phyloP scores from a whole-genome alignment of 2,888 invertebrate genomes.

The Taenaris catops region DNA sequence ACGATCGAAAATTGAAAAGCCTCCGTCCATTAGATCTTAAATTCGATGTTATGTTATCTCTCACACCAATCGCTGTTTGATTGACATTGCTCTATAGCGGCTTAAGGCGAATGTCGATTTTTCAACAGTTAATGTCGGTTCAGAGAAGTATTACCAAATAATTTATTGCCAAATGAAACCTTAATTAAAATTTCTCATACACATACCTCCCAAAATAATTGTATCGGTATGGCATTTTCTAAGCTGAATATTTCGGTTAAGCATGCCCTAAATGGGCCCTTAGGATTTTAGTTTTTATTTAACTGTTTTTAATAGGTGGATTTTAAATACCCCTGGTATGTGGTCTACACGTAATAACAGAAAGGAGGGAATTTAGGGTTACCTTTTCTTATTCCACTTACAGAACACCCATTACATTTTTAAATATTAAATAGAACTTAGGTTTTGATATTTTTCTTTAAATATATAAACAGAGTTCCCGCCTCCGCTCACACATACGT shows the following conservation, averaged over 20 bases:
- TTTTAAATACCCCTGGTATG: too few relatives aligned
- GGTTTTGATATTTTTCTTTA: too few relatives aligned
- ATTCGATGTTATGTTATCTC: slow-evolving; percentile 54
- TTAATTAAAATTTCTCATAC: slow-evolving; percentile 39
- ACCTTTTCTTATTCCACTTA: too few relatives aligned
- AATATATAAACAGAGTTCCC: too few relatives aligned
- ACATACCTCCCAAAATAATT: slow-evolving; percentile 28
- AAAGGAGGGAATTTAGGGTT: too few relatives aligned
- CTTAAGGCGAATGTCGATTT: slow-evolving; percentile 48
- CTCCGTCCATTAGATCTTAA: slow-evolving; percentile 45
- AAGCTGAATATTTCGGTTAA: slow-evolving; percentile 25
- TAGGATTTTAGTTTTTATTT: slow-evolving; percentile 6
- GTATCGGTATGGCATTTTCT: slow-evolving; percentile 31
- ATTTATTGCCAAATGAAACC: slow-evolving; percentile 36
- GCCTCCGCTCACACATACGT: too few relatives aligned
- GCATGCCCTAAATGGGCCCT: slow-evolving; percentile 14
- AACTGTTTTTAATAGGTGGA: too few relatives aligned
- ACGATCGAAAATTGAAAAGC: slow-evolving; percentile 42
- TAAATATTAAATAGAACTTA: too few relatives aligned
- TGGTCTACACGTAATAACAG: too few relatives aligned
- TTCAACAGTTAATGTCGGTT: slow-evolving; percentile 40
- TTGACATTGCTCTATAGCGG: slow-evolving; percentile 43
- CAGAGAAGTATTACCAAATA: slow-evolving; percentile 28
- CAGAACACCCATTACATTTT: too few relatives aligned
- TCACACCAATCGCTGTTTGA: slow-evolving; percentile 51